These are phyloP conservation scores for Orientallactaga bullata DNA, from an alignment of 2,113 vertebrate species.

Conservation along the genomic window DNA sequence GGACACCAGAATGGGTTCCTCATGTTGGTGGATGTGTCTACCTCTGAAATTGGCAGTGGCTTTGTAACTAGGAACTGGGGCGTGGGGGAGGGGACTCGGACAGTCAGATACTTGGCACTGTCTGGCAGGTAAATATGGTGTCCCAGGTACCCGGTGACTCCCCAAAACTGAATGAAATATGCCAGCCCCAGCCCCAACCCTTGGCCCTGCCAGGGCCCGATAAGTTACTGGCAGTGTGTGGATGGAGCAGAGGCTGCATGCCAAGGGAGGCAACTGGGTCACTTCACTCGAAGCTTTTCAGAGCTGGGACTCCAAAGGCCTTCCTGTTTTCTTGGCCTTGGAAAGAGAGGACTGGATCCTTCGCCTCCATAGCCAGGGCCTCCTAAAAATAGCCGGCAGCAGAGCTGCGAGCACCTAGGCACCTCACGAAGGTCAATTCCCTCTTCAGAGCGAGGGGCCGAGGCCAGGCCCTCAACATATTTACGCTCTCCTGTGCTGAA, in stretches of 20 bases:
- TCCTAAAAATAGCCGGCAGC: conserved; percentile 91
- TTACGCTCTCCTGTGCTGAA: background rate
- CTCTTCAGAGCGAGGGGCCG: background rate
- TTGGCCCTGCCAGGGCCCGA: background rate
- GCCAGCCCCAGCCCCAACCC: rapidly evolving
- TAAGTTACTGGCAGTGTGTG: rapidly evolving
- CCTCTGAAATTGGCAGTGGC: background rate
- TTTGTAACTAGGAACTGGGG: rapidly evolving
- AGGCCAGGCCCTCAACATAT: background rate
- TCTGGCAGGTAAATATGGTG: background rate
- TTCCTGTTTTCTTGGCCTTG: conserved; percentile 91
- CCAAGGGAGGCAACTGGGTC: conserved; percentile 80
- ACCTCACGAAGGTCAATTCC: background rate
- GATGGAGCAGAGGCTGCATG: conserved; percentile 49
- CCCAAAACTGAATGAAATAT: background rate
- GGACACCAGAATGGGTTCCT: background rate
- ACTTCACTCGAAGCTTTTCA: conserved; percentile 49
- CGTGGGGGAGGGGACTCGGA: rapidly evolving
- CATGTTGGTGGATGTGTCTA: background rate
- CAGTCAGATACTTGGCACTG: background rate
- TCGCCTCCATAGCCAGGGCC: conserved; percentile 85
- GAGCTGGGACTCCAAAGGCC: conserved; percentile 72
- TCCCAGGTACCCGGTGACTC: background rate
- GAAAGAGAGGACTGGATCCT: conserved; percentile 86
- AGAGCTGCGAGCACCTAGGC: conserved; percentile 75